phyloP scores from a whole-genome alignment of 2,797 vertebrate species.

The Phataginus tricuspis region DNA sequence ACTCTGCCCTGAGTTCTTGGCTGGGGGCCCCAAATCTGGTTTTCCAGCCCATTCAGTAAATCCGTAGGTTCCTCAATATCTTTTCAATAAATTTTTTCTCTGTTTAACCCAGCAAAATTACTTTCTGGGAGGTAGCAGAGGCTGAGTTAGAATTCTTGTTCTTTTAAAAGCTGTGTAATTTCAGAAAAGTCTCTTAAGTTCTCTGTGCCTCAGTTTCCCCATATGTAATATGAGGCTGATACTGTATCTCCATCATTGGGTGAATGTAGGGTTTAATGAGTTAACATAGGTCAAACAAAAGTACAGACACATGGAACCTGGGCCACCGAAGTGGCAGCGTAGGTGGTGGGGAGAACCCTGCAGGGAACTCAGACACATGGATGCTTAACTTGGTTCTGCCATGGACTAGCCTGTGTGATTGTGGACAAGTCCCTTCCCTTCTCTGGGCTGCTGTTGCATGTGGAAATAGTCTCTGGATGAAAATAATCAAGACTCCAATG shows the following conservation, averaged over 20 bases:
- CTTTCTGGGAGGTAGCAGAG: not conserved
- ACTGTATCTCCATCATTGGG: not conserved
- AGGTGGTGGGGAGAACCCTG: too few relatives aligned
- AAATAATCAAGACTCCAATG: not conserved
- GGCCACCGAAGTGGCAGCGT: accelerated
- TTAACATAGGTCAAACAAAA: not conserved
- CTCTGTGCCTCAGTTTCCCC: not conserved
- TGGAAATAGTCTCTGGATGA: not conserved
- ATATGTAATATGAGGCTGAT: not conserved
- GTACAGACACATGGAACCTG: not conserved
- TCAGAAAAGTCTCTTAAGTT: not conserved
- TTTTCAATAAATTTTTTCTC: not conserved
- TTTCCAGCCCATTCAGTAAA: not conserved
- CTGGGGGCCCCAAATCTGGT: not conserved
- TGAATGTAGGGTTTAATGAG: not conserved
- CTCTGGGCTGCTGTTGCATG: not conserved
- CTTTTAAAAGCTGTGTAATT: not conserved
- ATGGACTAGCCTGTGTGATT: not conserved
- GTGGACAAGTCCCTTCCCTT: not conserved
- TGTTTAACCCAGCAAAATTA: not conserved
- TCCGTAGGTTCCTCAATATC: not conserved
- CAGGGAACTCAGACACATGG: not conserved
- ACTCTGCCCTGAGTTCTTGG: not conserved
- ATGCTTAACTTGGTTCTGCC: not conserved
- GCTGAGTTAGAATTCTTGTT: not conserved